A percentile compares a stretch with the other conserved stretches of the same genome.
These are phyloP conservation scores for Malthinus seriepunctatus DNA, from an alignment of 2,888 invertebrate genomes.

Conservation along the genomic window DNA sequence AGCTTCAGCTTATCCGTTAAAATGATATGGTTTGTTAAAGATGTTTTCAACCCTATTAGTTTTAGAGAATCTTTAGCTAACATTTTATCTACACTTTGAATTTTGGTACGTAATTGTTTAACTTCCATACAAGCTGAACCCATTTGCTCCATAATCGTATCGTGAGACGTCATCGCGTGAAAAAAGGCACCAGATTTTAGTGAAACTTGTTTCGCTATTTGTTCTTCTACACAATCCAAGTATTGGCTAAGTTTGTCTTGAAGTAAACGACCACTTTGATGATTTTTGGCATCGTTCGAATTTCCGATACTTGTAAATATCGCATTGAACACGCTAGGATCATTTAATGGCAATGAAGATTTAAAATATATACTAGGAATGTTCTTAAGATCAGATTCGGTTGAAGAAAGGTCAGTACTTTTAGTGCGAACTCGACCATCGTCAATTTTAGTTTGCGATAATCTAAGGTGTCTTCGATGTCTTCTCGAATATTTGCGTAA, in stretches of 20 bases:
- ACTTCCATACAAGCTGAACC: conserved; percentile 80
- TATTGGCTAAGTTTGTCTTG: conserved; percentile 94
- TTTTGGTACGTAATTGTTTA: conserved; percentile 71
- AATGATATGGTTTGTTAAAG: conserved; percentile 66
- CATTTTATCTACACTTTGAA: conserved; percentile 76
- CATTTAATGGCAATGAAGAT: conserved; percentile 76
- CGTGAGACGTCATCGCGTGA: conserved; percentile 97
- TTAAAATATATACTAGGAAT: conserved; percentile 87
- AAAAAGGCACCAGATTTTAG: conserved; percentile 97
- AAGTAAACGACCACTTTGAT: conserved; percentile 65
- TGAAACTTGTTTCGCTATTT: conserved; percentile 91
- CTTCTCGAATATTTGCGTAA: conserved; percentile 75
- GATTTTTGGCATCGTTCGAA: conserved; percentile 43
- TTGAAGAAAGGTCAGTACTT: conserved; percentile 47
- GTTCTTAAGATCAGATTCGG: conserved; percentile 62
- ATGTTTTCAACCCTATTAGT: conserved; percentile 72
- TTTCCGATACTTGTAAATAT: conserved; percentile 74
- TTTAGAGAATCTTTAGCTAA: conserved; percentile 80
- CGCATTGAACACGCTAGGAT: conserved; percentile 78
- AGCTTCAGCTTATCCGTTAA: conserved; percentile 79
- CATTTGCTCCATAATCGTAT: conserved; percentile 95
- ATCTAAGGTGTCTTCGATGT: conserved; percentile 64
- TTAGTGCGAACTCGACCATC: conserved; percentile 32
- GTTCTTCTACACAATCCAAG: conserved; percentile 92
- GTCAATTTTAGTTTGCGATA: conserved; percentile 46